Base-by-base conservation (phyloP, 2,113 vertebrate genomes). In the Melanerpes aurifrons region DNA sequence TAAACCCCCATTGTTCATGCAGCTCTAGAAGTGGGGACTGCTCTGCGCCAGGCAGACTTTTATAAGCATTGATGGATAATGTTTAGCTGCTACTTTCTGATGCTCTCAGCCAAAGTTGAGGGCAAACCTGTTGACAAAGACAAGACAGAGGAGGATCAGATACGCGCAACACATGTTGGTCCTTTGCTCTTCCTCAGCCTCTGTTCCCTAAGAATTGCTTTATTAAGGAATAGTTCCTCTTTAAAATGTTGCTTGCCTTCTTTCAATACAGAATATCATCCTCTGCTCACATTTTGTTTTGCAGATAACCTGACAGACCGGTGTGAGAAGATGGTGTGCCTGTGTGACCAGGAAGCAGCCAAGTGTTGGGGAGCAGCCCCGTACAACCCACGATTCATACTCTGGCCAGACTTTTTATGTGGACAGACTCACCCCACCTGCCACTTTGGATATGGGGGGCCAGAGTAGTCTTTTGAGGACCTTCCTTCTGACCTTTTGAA, bases 271-370 rank as follows among this genome's bases (percentile, higher is more conserved):
- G 69, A 77, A 64, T 68, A 15, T 87, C 35, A 87, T 31, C 16
- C 15, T 76, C 5, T 0, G 2, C 68, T 94, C 54, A 87, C 61
- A 54, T 96, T 92, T 57, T 97, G 93, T 97, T 85, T 97, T 98
- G 86, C 97, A 99, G 99, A 98, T 91, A 96, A 98, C 16, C 74
- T 98, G 79, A 90, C 97, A 90, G 97, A 99, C 92, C 95, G 56
- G 32, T 99, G 99, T 94, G 97, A 99, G 92, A 98, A 98, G 94
- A 96, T 98, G 72, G 90, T 98, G 50, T 99, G 99, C 97, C 96
- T 97, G 43, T 99, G 99, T 93, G 99, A 99, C 97, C 97, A 95
- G 93, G 97, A 98, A 71, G 96, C 98, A 35, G 98, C 98, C 64
- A 96, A 96, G 70, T 99, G 99, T 79, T 96, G 99, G 89, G 96